Base-by-base conservation (phyloP, 1,140 invertebrate genomes). In the Copidosoma floridanum region DNA sequence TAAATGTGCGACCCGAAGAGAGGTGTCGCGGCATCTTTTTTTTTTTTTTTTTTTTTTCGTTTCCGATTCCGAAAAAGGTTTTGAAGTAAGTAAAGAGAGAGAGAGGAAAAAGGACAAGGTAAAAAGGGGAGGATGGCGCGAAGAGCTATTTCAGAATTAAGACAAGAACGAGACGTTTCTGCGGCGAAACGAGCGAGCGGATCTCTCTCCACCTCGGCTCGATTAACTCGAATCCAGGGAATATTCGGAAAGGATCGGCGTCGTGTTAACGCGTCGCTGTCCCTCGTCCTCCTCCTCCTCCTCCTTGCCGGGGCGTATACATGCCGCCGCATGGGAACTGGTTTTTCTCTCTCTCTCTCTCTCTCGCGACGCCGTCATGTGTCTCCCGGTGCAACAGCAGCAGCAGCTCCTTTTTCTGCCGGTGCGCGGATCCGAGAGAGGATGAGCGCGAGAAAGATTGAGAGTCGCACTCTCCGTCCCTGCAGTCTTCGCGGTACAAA, bases 131-230 rank as follows among this genome's bases (percentile, higher is more conserved):
- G 10, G 16, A 14, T 5, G n/a, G 29, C 29, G 29, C 14, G 6
- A 12, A n/a, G 32, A 18, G 57, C 48, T 58, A 58, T 58, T 58
- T 58, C 47, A 52, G 57, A 58, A 58, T 52, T 51, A 50, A 58
- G 57, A 51, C 57, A 44, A 40, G 54, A 48, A 27, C 35, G 35
- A 38, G 5, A 24, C 12, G 2, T 6, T 16, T 8, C 40, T 41
- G 48, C 21, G 16, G 57, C 29, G 54, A 50, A 66, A 65, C n/a
- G n/a, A n/a, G n/a, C n/a, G n/a, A n/a, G n/a, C n/a, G n/a, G n/a
- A n/a, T n/a, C n/a, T n/a, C n/a, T n/a, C n/a, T n/a, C n/a, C n/a
- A 67, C 68, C 68, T 74, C 73, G 71, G 71, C 72, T 71, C 71
- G 76, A 78, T 78, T 78, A 76, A 78, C 74, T 32, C 29, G 29